Base-by-base conservation (phyloP, 2,888 invertebrate genomes). In the Protula sp. region DNA sequence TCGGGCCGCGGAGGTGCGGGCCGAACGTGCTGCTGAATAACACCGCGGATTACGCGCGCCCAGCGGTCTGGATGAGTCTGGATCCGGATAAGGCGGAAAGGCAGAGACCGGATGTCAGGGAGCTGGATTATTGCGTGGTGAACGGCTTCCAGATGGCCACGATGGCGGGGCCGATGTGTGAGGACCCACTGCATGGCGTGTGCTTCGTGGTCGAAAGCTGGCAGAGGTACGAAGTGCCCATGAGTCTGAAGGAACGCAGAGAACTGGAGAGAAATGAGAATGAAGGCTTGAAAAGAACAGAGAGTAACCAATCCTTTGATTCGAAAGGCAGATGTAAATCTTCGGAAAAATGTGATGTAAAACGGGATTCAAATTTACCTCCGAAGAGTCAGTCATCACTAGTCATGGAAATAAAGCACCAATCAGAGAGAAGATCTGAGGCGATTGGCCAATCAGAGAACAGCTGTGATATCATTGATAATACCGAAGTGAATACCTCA, bases 171-270 rank as follows among this genome's bases (percentile, higher is more conserved):
- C 98, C 98, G 0, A 80, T 99, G 51, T 99, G 98, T 82, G 94
- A 95, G 73, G 99, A 99, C 77, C 94, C 95, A 1, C 88, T 99
- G 88, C 90, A 89, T 84, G 97, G 97, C 1, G 93, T 97, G 1
- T 75, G 75, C 61, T 94, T 97, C 82, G 84, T 91, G 57, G 86
- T 98, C 1, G 90, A 92, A 71, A 89, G 91, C 68, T 97, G 94
- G 90, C 30, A 48, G 22, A 47, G 48, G 45, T 29, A 45, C 14
- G 30, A 38, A 30, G 27, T 2, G 19, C 9, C 38, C 38, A 14
- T 38, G 38, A 14, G 9, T 14, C 9, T 38, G 38, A 38, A 38
- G 19, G 38, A 38, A 38, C 38, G 38, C 38, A 38, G 19, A 19
- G 9, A 9, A 38, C 38, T 38, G 19, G 9, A 38, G 38, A 38